Conservation (phyloP, 2,888 invertebrate species). For the Allophyes oxyacanthae region DNA sequence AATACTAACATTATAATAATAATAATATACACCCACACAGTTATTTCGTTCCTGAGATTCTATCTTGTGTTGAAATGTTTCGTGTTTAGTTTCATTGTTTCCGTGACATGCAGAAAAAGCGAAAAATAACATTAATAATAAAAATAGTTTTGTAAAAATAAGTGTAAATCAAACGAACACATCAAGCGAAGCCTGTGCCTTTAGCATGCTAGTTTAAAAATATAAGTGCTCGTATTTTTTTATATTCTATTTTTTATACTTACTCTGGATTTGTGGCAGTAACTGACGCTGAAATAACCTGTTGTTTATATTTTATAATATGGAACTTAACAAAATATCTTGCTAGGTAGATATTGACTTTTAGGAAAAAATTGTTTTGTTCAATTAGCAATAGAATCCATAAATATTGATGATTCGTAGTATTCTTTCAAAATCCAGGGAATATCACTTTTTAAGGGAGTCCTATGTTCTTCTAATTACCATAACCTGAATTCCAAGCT, state of each 20-base stretch:
- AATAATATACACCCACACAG: neutral
- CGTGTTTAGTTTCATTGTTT: slow-evolving; percentile 23
- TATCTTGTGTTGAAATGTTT: slow-evolving; percentile 17
- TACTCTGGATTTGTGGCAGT: slow-evolving; percentile 14
- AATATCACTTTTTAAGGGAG: too few relatives aligned
- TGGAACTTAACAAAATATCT: neutral
- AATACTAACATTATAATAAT: slow-evolving; percentile 30
- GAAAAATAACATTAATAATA: slow-evolving; percentile 44
- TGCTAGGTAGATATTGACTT: too few relatives aligned
- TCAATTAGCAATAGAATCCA: too few relatives aligned
- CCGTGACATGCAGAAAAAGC: slow-evolving; percentile 53
- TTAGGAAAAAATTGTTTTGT: too few relatives aligned
- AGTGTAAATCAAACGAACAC: slow-evolving; percentile 58
- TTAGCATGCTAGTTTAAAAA: slow-evolving; percentile 60
- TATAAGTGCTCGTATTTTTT: slow-evolving; percentile 18
- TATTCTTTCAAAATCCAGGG: too few relatives aligned
- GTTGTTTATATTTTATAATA: neutral
- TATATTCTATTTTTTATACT: slow-evolving; percentile 19
- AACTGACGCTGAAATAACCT: neutral
- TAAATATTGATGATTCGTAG: too few relatives aligned
- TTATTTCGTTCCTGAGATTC: neutral
- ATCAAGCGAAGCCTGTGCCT: slow-evolving; percentile 68
- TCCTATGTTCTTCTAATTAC: too few relatives aligned
- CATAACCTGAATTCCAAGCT: too few relatives aligned
- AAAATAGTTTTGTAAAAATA: slow-evolving; percentile 42